Percentiles rank a stretch among this genome's conserved stretches.
Evolutionary conservation across 35 echinoderm and acorn worm genomes (phyloP).

Genomic region (Stichopus chloronotus): DNA sequence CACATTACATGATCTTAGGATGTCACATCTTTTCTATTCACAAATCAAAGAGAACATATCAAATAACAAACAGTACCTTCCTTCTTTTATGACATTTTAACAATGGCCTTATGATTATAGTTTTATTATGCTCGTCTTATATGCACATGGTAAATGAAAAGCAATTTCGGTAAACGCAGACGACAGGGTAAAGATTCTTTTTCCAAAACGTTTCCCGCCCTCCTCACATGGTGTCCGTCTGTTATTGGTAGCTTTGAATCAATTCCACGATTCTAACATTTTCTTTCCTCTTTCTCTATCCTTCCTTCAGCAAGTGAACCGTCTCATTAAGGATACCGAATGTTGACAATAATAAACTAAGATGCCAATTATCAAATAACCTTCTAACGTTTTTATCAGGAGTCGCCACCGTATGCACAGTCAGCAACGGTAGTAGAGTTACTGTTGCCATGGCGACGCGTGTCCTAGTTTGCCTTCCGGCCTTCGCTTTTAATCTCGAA

Average conservation of each 20-base stretch:
- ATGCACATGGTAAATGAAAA: conserved; percentile 35
- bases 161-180: conserved; percentile 44
- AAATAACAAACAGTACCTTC: background rate
- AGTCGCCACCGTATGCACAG: conserved; percentile 20
- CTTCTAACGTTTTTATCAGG: conserved; percentile 5
- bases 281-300: background rate
- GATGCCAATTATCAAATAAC: conserved; percentile 48
- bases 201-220: conserved; percentile 27
- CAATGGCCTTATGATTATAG: background rate
- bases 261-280: background rate
- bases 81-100: background rate
- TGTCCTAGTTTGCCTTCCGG: conserved; percentile 45
- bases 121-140: background rate
- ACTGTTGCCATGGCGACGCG: conserved; percentile 49
- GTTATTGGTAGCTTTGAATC: background rate
- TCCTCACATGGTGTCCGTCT: conserved; percentile 54
- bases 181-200: conserved; percentile 50
- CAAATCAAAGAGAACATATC: background rate
- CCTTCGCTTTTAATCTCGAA: conserved; percentile 50
- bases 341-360: conserved; percentile 50
- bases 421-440: conserved; percentile 32
- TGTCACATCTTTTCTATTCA: conserved; percentile 36
- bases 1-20: conserved; percentile 17
- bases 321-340: conserved; percentile 37
- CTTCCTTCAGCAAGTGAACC: conserved; percentile 17